phyloP scores from a whole-genome alignment of 2,797 vertebrate genomes.

The Peromyscus eremicus region DNA sequence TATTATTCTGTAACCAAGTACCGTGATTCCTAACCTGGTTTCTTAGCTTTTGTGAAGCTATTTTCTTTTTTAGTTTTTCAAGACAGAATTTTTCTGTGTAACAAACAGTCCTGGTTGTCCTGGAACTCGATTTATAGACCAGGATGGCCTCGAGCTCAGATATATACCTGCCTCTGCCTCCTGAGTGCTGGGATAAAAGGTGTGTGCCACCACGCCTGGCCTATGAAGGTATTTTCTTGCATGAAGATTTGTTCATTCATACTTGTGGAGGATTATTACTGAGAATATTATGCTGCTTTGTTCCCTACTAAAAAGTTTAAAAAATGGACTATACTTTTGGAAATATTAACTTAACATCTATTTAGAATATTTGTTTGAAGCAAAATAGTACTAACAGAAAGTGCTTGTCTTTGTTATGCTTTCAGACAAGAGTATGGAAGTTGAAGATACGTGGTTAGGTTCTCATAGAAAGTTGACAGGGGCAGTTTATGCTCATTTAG shows the following conservation, averaged over 20 bases:
- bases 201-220: not conserved
- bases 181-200: not conserved
- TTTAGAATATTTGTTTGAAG: slow-evolving; percentile 54
- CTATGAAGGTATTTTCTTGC: not conserved
- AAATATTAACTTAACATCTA: slow-evolving; percentile 53
- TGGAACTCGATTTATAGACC: not conserved
- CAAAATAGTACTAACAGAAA: slow-evolving; percentile 32
- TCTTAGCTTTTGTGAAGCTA: not conserved
- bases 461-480: slow-evolving; percentile 51
- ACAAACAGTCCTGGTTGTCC: not conserved
- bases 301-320: not conserved
- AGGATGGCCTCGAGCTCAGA: not conserved
- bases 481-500: slow-evolving; percentile 37
- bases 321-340: slow-evolving; percentile 13
- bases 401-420: slow-evolving; percentile 24
- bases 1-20: not conserved
- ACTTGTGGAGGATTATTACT: not conserved
- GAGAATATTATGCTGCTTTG: not conserved
- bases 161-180: not conserved
- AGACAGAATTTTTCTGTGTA: not conserved
- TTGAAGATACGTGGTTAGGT: not conserved
- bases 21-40: not conserved
- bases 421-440: slow-evolving; percentile 35
- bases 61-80: not conserved
- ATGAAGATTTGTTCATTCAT: not conserved